Percentiles rank a stretch among this genome's conserved stretches.
These are phyloP conservation scores for Charaxes varanes DNA, from an alignment of 1,140 invertebrate genomes.

Conservation along the genomic window DNA sequence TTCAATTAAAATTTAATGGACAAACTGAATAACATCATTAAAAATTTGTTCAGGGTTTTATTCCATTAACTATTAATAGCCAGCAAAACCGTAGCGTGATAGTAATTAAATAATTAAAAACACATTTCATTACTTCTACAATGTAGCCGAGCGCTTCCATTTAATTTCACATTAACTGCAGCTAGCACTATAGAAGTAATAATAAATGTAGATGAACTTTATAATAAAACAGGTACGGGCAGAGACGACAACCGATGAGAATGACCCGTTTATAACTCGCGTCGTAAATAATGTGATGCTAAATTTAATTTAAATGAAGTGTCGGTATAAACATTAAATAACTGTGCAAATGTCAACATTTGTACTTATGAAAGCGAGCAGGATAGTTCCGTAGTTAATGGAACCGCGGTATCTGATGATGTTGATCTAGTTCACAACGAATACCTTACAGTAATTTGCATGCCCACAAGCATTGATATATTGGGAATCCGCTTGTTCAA, in stretches of 20 bases:
- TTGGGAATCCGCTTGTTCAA: neutral
- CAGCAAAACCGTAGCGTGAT: too few relatives aligned
- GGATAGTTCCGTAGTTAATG: constrained; percentile 4
- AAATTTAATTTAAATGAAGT: constrained; percentile 29
- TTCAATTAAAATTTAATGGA: too few relatives aligned
- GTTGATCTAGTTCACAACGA: constrained; percentile 3
- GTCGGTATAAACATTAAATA: constrained; percentile 19
- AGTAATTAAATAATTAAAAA: too few relatives aligned
- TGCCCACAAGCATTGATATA: neutral
- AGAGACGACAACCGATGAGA: constrained; percentile 3
- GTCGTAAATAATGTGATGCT: constrained; percentile 26
- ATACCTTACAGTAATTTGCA: neutral
- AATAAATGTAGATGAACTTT: too few relatives aligned
- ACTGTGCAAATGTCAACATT: constrained; percentile 17
- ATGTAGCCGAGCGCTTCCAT: too few relatives aligned
- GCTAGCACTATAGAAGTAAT: too few relatives aligned
- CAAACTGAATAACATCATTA: too few relatives aligned
- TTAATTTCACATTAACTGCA: too few relatives aligned
- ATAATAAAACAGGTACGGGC: too few relatives aligned
- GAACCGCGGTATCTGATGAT: constrained; percentile 1
- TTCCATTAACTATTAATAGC: too few relatives aligned
- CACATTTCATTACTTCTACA: too few relatives aligned
- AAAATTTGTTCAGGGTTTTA: too few relatives aligned
- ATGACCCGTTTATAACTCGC: constrained; percentile 8
- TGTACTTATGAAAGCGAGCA: constrained; percentile 8